phyloP scores from a whole-genome alignment of 2,113 vertebrate genomes.

The Vulpes ferrilata region DNA sequence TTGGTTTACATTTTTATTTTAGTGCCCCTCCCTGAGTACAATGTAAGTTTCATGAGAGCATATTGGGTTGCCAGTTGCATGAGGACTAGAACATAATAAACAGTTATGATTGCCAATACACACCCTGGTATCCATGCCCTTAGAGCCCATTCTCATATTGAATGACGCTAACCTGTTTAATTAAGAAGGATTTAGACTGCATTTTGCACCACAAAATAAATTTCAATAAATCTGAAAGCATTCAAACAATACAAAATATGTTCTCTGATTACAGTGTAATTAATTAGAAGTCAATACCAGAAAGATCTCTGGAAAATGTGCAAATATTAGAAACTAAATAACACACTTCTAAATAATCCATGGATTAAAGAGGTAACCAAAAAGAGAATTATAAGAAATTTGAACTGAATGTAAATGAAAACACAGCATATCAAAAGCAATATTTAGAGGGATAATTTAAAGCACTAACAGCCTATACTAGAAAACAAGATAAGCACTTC shows the following conservation, averaged over 20 bases:
- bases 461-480: background rate
- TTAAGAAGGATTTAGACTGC: background rate
- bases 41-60: background rate
- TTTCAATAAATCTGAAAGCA: background rate
- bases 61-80: background rate
- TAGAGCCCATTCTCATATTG: background rate
- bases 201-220: background rate
- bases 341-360: background rate
- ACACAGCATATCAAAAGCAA: background rate
- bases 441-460: background rate
- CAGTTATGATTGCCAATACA: background rate
- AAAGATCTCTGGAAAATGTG: background rate
- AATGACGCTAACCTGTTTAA: background rate
- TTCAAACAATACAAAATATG: background rate
- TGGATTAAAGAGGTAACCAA: background rate
- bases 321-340: background rate
- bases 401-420: slow-evolving; percentile 12
- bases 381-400: background rate
- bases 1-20: background rate
- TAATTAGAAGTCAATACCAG: background rate
- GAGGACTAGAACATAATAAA: background rate
- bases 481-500: background rate
- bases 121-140: background rate
- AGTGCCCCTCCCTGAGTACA: background rate
- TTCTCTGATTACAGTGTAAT: background rate